These are phyloP conservation scores for Oostethus manadensis DNA, from an alignment of 2,113 vertebrate genomes.

Conservation along the genomic window DNA sequence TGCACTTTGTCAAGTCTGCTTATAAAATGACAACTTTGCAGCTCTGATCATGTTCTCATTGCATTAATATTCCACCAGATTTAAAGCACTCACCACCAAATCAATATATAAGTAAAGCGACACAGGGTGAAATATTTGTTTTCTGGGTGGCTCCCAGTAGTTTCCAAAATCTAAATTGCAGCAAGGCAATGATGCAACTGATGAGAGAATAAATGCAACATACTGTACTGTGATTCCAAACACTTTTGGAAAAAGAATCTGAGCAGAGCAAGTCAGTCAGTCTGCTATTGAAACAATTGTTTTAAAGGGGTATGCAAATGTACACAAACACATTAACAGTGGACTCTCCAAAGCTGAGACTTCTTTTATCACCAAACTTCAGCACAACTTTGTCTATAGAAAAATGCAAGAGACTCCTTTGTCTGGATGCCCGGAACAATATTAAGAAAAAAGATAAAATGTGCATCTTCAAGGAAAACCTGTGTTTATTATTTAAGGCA, in stretches of 20 bases:
- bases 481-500: too few species aligned
- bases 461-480: too few species aligned
- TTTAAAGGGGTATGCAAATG: not conserved
- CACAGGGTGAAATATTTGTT: too few species aligned
- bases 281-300: too few species aligned
- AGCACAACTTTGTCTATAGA: too few species aligned
- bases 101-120: too few species aligned
- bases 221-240: not conserved
- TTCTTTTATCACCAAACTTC: too few species aligned
- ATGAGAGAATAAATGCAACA: not conserved
- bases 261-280: not conserved
- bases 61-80: slow-evolving; percentile 31
- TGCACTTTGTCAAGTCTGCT: not conserved
- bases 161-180: not conserved
- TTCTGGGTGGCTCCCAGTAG: not conserved
- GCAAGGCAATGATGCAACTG: not conserved
- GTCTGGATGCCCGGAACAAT: too few species aligned
- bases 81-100: not conserved
- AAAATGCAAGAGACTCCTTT: too few species aligned
- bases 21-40: not conserved
- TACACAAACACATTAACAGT: not conserved
- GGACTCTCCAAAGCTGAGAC: too few species aligned
- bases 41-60: slow-evolving; percentile 29
- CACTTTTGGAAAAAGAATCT: not conserved
- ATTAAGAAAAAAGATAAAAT: too few species aligned